These are phyloP conservation scores for Drosophila persimilis DNA, from an alignment of 1,140 invertebrate genomes.

Conservation along the genomic window DNA sequence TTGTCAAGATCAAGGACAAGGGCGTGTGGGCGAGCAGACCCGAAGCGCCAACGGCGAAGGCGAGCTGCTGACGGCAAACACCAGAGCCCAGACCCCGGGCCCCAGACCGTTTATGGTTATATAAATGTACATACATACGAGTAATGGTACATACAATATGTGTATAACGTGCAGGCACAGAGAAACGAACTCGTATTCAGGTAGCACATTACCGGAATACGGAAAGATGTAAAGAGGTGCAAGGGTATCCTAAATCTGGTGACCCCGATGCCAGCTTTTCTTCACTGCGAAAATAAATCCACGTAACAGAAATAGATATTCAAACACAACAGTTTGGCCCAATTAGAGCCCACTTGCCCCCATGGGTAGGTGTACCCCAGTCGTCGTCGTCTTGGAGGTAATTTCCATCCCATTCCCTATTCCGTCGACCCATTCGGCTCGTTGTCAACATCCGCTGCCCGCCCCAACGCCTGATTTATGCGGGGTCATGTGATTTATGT, in stretches of 20 bases:
- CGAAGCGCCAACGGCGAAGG: constrained; percentile 19
- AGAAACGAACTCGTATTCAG: too few species aligned
- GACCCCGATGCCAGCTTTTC: too few species aligned
- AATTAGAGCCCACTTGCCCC: too few species aligned
- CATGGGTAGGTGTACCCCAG: too few species aligned
- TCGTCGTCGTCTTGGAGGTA: too few species aligned
- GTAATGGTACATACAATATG: not conserved
- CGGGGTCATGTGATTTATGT: constrained; percentile 60
- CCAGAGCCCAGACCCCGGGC: constrained; percentile 12
- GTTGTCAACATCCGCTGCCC: not conserved
- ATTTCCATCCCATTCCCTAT: not conserved
- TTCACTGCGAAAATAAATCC: too few species aligned
- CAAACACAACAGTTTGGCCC: too few species aligned
- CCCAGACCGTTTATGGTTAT: constrained; percentile 45
- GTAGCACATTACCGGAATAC: too few species aligned
- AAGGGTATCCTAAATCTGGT: too few species aligned
- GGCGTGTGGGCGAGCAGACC: constrained; percentile 17
- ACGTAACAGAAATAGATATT: too few species aligned
- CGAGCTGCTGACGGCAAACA: not conserved
- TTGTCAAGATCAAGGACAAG: constrained; percentile 75
- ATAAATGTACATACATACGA: not conserved
- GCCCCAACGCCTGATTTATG: constrained; percentile 57
- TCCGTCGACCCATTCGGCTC: not conserved
- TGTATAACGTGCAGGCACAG: too few species aligned
- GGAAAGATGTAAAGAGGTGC: too few species aligned